Base-by-base conservation (phyloP, 2,888 invertebrate species). In the Platycnemis pennipes region DNA sequence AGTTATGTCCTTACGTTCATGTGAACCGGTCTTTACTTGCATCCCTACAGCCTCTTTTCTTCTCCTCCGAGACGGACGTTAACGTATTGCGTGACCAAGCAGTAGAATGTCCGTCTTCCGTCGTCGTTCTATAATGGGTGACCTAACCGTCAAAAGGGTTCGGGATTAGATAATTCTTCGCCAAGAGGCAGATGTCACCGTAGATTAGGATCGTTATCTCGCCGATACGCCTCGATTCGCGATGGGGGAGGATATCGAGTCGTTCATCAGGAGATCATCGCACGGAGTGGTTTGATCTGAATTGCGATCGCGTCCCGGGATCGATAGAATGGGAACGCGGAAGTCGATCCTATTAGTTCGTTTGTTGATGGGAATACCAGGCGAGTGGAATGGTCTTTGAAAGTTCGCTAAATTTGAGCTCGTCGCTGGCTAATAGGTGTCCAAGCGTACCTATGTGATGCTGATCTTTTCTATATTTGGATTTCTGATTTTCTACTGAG, bases 181-280 rank as follows among this genome's bases (percentile, higher is more conserved):
- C n/a, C n/a, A 26, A 11, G 77, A 37, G 77, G 77, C 26, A 77
- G 77, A 37, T 2, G 31, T 77, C 37, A 13, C 16, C 26, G 63
- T 63, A 63, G 63, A 37, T 77, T 37, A 8, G 77, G 31, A 31
- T 77, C 77, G 77, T 77, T 77, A 77, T 77, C 77, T 77, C 77
- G 31, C 37, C 1, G 77, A 77, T 77, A 37, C n/a, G n/a, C n/a
- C 37, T 77, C 16, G 77, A 37, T 16, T 37, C 77, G 77, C 77
- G 77, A 77, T 77, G 26, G 77, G 77, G 63, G 26, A n/a, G 63
- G 3, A 16, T 2, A 63, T 63, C n/a, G 63, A 63, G 26, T 22
- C 63, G 26, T 63, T 63, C 63, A 63, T 63, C 63, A 37, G 69
- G n/a, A 1, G 8, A 31, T 77, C 37, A 77, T 77, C 16, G 77